Evolutionary conservation across 2,113 vertebrate species (phyloP), one percentile per base, ranked within the genome.

Genomic region (Hypocryptadius cinnamomeus): DNA sequence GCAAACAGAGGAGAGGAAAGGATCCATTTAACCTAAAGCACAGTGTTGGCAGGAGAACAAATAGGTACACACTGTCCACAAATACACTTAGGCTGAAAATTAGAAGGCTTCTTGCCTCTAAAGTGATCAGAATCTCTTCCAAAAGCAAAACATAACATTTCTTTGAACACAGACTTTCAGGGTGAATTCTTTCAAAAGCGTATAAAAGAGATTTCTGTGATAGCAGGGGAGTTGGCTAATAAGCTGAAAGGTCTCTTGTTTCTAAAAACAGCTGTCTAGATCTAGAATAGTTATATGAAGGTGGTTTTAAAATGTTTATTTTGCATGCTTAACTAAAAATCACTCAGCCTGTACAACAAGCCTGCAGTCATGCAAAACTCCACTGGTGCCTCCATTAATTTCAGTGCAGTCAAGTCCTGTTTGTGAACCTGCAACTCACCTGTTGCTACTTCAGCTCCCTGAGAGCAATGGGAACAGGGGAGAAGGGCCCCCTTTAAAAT

Each of bases 61-160:
- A 87, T 28, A 76, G 45, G 71, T 69, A 82, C 63, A 90, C 48
- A 65, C 66, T 90, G 79, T 56, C 71, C 68, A 64, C 68, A 93
- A 92, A 94, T 85, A 95, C 65, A 90, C 64, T 76, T 92, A 85
- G 85, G 24, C 37, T 65, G 79, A 83, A 96, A 93, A 94, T 93
- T 92, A 93, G 68, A 95, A 88, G 85, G 85, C 23, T 77, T 82
- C 63, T 90, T 88, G 42, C 50, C n/a, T 77, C 53, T 77, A 23
- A 87, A 85, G 31, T 56, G 63, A 83, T 77, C 65, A 64, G 59
- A 28, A 85, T 64, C 40, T 69, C 50, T 90, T 79, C 63, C 66
- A 90, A 83, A 85, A 37, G 54, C 79, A 93, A 72, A 93, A 82
- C 51, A 85, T 20, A 85, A 50, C 33, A 64, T 85, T 79, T 63